Evolutionary conservation across 2,113 vertebrate genomes (phyloP), one percentile per base, ranked within the genome.

Genomic region (Aplodontia rufa): DNA sequence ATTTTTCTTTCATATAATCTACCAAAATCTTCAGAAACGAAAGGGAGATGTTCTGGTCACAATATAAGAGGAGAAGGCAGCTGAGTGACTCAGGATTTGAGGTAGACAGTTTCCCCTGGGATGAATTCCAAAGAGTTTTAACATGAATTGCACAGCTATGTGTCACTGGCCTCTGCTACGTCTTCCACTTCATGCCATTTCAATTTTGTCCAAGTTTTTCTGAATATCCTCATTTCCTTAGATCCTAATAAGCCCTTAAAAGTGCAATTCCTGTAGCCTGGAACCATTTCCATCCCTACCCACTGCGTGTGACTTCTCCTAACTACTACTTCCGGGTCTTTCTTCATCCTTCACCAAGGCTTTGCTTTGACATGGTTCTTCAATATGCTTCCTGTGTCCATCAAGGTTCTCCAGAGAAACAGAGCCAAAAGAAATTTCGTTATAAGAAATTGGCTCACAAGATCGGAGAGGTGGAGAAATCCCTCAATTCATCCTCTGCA

Each of bases 131-230:
- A 58, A 76, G 3, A 1, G 32, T 40, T 40, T 45, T 4, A 6
- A 32, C 9, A 5, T 1, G 32, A 66, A 30, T 5, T 32, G 13
- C 35, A 1, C 51, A 30, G 17, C 24, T 32, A 0, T 26, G 30
- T 14, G 53, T 40, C n/a, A 87, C 1, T 2, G 16, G 11, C 7
- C 13, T 60, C 53, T 55, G 30, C 19, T 24, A 4, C 0, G 1
- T 68, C 47, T 42, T 11, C 49, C 30, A 9, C 45, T 78, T 75
- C 3, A 1, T 30, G 55, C 58, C 28, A 12, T 20, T 66, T 47
- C 53, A 28, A 47, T 62, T 32, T 91, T 40, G 30, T 26, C 20
- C 88, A 30, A 17, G n/a, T 14, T 64, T 47, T 91, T 55, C 69
- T 30, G 5, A 45, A 49, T 17, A 6, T 1, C 10, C 35, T 55